phyloP scores from a whole-genome alignment of 2,113 vertebrate genomes.

The Athene cunicularia region DNA sequence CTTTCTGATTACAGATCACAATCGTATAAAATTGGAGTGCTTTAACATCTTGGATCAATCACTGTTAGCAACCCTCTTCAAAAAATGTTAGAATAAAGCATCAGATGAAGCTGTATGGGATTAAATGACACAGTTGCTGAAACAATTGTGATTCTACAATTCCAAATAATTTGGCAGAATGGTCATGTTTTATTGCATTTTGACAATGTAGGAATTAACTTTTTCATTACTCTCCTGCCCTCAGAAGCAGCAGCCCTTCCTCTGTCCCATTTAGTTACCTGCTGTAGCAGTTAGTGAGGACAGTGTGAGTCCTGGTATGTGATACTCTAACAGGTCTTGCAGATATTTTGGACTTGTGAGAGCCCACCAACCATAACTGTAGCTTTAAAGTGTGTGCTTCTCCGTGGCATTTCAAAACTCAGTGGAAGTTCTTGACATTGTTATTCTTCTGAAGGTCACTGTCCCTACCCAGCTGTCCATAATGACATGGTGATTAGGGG shows the following conservation, averaged over 20 bases:
- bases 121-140: background rate
- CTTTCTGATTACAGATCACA: background rate
- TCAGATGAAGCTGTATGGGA: background rate
- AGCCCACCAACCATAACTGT: background rate
- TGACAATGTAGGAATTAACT: background rate
- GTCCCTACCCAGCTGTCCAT: background rate
- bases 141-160: background rate
- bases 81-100: background rate
- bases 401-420: background rate
- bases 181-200: background rate
- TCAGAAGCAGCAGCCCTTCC: background rate
- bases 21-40: background rate
- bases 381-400: background rate
- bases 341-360: background rate
- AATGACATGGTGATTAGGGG: background rate
- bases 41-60: background rate
- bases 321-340: background rate
- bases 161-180: background rate
- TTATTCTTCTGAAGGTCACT: background rate
- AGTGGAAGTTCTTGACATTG: background rate
- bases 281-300: background rate
- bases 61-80: background rate
- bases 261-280: background rate
- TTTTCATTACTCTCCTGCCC: background rate
- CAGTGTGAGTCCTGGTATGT: background rate